A percentile compares a stretch with the other conserved stretches of the same genome.
Evolutionary conservation across 2,113 vertebrate species (phyloP).

Genomic region (Mus spicilegus): DNA sequence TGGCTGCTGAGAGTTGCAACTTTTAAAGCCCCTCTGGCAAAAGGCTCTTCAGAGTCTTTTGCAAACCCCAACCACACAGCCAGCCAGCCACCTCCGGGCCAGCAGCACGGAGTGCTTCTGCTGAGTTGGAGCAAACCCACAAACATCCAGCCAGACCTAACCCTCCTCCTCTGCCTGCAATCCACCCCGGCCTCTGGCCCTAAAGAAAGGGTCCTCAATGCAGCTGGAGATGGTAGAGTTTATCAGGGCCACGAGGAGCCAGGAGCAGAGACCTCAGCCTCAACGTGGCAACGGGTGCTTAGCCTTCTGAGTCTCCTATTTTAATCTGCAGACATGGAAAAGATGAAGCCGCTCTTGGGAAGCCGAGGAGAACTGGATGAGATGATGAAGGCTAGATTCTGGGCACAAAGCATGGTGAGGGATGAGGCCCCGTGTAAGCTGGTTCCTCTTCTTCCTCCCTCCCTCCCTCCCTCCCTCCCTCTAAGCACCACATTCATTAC

Average conservation of each 20-base stretch:
- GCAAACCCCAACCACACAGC: constrained; percentile 54
- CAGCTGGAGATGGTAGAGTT: not conserved
- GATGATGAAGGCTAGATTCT: no score
- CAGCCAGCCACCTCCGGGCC: not conserved
- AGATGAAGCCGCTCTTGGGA: not conserved
- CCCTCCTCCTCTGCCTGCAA: not conserved
- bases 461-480: not conserved
- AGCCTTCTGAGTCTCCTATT: not conserved
- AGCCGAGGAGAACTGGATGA: not conserved
- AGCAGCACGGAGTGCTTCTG: not conserved
- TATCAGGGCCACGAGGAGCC: not conserved
- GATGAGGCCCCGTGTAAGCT: not conserved
- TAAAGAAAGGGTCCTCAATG: not conserved
- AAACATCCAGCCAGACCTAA: not conserved
- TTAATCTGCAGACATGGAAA: constrained; percentile 21
- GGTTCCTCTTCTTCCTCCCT: not conserved
- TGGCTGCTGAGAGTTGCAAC: constrained; percentile 72
- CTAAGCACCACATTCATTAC: not conserved
- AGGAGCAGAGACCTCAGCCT: no score
- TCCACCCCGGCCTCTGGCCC: not conserved
- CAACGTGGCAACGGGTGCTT: not conserved
- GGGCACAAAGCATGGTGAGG: not conserved
- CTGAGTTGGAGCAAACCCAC: constrained; percentile 63
- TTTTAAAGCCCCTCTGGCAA: constrained; percentile 71
- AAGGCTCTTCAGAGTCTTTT: constrained; percentile 61